These are phyloP conservation scores for Vollenhovia emeryi DNA, from an alignment of 1,140 invertebrate species.

Conservation along the genomic window DNA sequence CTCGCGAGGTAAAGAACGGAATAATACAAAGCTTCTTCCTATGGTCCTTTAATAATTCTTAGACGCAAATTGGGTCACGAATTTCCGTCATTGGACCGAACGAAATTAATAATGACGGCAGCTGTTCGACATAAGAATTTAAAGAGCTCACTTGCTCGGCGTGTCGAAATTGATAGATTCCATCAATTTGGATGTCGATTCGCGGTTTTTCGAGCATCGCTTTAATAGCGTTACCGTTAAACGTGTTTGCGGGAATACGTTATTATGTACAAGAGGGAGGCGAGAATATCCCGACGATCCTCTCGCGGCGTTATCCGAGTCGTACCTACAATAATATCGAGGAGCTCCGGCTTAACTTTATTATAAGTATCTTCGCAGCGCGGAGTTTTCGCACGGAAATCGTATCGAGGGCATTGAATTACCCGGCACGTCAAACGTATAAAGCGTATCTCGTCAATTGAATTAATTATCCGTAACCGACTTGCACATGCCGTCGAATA, in stretches of 20 bases:
- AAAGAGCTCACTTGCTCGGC: slow-evolving; percentile 41
- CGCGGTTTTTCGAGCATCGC: slow-evolving; percentile 40
- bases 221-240: slow-evolving; percentile 30
- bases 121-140: slow-evolving; percentile 48
- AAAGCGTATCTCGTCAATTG: slow-evolving; percentile 19
- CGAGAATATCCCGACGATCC: neutral
- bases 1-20: neutral
- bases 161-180: slow-evolving; percentile 46
- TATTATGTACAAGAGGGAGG: neutral
- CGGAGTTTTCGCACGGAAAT: slow-evolving; percentile 4
- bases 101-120: slow-evolving; percentile 58
- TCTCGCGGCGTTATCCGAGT: neutral
- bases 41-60: slow-evolving; percentile 42
- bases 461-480: slow-evolving; percentile 44
- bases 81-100: slow-evolving; percentile 43
- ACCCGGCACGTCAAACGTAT: neutral
- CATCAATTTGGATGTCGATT: slow-evolving; percentile 44
- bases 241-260: slow-evolving; percentile 38
- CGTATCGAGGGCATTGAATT: slow-evolving; percentile 2
- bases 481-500: neutral
- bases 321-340: neutral
- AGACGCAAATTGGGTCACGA: slow-evolving; percentile 48
- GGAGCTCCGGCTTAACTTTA: slow-evolving; percentile 13
- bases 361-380: neutral
- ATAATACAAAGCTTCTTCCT: slow-evolving; percentile 13